A percentile compares a stretch with the other conserved stretches of the same genome.
Evolutionary conservation across 2,888 invertebrate genomes (phyloP).

Genomic region (Parnassius mnemosyne): DNA sequence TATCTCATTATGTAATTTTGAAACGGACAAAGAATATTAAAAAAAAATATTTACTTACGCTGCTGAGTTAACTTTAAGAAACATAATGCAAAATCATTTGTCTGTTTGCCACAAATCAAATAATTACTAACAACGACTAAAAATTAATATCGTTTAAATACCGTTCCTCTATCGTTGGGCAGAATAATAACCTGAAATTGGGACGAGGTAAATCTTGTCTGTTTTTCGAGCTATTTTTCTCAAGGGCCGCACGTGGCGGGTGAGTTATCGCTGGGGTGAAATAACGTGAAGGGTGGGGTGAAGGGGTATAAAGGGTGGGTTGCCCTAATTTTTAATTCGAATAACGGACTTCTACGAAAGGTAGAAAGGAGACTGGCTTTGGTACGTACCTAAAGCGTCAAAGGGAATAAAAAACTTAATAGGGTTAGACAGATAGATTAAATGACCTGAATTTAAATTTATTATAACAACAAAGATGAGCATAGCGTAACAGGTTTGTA

Average conservation of each 20-base stretch:
- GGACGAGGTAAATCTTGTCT: conserved; percentile 69
- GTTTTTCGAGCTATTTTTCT: conserved; percentile 78
- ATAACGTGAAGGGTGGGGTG: conserved; percentile 37
- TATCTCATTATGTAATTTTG: no score
- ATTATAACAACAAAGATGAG: no score
- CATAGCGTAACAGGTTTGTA: no score
- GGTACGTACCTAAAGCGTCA: conserved; percentile 29
- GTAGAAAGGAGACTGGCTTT: conserved; percentile 54
- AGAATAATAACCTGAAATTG: conserved; percentile 41
- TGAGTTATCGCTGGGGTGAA: conserved; percentile 52
- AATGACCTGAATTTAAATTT: no score
- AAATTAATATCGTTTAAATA: background rate
- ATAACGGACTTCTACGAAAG: conserved; percentile 54
- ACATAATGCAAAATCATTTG: no score
- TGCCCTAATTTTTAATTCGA: conserved; percentile 71
- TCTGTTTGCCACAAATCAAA: no score
- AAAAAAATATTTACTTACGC: no score
- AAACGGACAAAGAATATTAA: no score
- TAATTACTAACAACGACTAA: no score
- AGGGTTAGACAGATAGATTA: no score
- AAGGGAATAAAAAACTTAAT: no score
- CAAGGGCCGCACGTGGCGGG: conserved; percentile 67
- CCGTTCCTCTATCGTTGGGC: background rate
- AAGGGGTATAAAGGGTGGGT: conserved; percentile 38
- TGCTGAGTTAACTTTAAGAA: no score